These are phyloP conservation scores for Myrmecophaga tridactyla DNA, from an alignment of 2,113 vertebrate species.

Conservation along the genomic window DNA sequence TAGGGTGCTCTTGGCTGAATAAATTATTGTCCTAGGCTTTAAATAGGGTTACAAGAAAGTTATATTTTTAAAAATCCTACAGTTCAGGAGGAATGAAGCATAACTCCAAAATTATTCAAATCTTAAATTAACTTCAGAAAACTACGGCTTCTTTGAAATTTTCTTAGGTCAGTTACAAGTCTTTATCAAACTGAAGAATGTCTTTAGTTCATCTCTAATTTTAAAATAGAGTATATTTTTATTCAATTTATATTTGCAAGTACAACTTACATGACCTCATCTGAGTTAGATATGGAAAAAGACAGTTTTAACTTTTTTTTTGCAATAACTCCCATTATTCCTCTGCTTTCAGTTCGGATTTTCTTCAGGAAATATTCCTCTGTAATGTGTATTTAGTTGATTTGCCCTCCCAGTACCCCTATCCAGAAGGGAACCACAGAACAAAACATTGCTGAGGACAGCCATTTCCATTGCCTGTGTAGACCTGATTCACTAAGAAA, in stretches of 20 bases:
- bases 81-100: constrained; percentile 15
- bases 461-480: constrained; percentile 65
- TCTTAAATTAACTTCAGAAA: not conserved
- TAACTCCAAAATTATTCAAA: constrained; percentile 2
- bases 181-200: not conserved
- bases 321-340: not conserved
- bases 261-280: not conserved
- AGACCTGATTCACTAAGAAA: constrained; percentile 83
- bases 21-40: not conserved
- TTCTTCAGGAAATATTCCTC: constrained; percentile 53
- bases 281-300: not conserved
- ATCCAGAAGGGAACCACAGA: constrained; percentile 64
- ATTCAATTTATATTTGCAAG: not conserved
- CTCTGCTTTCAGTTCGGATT: not conserved
- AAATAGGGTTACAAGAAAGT: not conserved
- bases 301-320: no score
- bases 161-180: not conserved
- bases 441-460: constrained; percentile 73
- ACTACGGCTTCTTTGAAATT: not conserved
- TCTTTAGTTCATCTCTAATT: not conserved
- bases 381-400: constrained; percentile 50
- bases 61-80: not conserved
- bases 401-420: constrained; percentile 63
- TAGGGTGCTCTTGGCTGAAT: not conserved
- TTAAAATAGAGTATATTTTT: not conserved